Evolutionary conservation across 2,888 invertebrate genomes (phyloP), one percentile per base, ranked within the genome.

Genomic region (Sabatieria punctata): DNA sequence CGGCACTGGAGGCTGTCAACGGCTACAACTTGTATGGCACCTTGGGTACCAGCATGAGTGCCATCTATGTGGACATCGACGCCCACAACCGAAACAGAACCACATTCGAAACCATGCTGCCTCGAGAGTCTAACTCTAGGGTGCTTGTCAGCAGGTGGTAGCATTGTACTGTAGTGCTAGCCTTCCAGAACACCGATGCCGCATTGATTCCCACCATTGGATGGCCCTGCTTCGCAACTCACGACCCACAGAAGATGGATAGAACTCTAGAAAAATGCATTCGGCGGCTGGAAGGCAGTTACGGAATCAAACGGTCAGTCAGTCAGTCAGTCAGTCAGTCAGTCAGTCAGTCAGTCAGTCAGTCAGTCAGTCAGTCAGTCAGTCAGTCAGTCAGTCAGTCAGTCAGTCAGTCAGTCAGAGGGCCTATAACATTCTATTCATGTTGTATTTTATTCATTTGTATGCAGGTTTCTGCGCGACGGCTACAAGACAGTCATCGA

Each of bases 11-110:
- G 74, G 88, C 95, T 0, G 85, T 97, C 26, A 97, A 97, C 66
- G 97, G 97, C 0, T 91, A 88, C 64, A 97, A 99, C 71, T 72
- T 97, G 53, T 97, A 91, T 68, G 97, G 97, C 1, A 86, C 88
- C 57, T 84, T 85, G 60, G 95, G 95, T 19, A 89, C 93, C 1
- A 84, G 89, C 0, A 91, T 91, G 84, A 91, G 91, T 58, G 95
- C 97, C 1, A 82, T 97, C 46, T 97, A 95, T 68, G 93, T 95
- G 1, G 97, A 97, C 65, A 95, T 97, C 59, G 97, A 99, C 71
- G 97, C 97, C 1, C 97, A 99, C 67, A 95, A 95, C 69, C 76
- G 97, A 46, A 99, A 99, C 69, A 75, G 95, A 57, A 95, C 91
- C 67, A 97, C 95, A 58, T 95, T 97, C 68, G 95, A 97, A 72